Evolutionary conservation across 1,140 invertebrate genomes (phyloP), one percentile per base, ranked within the genome.

Genomic region (Cepaea nemoralis): DNA sequence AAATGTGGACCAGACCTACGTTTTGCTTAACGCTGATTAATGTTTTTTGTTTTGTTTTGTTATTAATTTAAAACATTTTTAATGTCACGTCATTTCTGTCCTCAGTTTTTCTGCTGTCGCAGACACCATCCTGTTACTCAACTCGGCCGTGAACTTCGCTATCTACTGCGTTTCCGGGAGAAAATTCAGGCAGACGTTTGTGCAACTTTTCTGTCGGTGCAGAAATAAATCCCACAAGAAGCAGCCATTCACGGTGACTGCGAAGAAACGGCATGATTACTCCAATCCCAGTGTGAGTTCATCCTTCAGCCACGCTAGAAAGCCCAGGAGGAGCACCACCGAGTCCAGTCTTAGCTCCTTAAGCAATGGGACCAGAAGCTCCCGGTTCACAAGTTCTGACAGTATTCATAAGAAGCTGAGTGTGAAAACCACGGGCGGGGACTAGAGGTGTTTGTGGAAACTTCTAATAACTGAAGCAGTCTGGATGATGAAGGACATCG

Each of bases 131-230:
- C 8, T 45, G n/a, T 5, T 71, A 12, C 1, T 80, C 2, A 80
- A 80, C 69, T 48, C 78, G 0, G 78, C 78, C 31, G 24, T 80
- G 67, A 80, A 80, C 33, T 80, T 80, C 39, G 42, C 59, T 33
- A 80, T 80, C 45, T 80, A 80, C 69, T 80, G 69, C 45, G 78
- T 45, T 24, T n/a, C 78, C 12, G 78, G 78, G 35, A 71, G 69
- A n/a, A 80, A 80, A 33, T 80, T 80, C 35, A 33, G 78, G 16
- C 63, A 45, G 31, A 67, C 42, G 0, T 80, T 80, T 69, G 24
- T 31, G 27, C n/a, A 40, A 14, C 16, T 80, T n/a, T 80, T 80
- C 69, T 55, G 3, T 35, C 35, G 59, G 33, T 77, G 31, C 59
- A 63, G 6, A 3, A 10, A 55, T 24, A 55, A 74, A 19, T 14